Evolutionary conservation across 2,888 invertebrate genomes (phyloP).

Genomic region (Octodonta nipae): DNA sequence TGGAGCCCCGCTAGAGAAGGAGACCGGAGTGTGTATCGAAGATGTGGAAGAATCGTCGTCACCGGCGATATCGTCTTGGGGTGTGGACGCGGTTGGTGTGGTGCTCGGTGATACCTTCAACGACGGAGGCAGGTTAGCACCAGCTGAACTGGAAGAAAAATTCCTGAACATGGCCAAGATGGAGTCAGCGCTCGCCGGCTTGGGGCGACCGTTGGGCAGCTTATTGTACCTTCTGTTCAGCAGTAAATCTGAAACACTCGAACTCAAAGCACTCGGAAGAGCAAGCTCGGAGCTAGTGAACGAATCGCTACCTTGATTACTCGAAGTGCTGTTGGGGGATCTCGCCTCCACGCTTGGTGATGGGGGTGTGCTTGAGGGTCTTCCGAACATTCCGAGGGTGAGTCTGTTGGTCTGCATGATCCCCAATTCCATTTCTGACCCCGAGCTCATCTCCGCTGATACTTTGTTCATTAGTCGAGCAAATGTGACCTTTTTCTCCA

Average conservation of each 20-base stretch:
- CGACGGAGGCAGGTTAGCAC: slow-evolving; percentile 46
- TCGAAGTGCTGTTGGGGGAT: slow-evolving; percentile 54
- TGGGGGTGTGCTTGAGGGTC: slow-evolving; percentile 45
- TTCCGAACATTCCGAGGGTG: slow-evolving; percentile 33
- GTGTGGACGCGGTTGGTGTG: slow-evolving; percentile 60
- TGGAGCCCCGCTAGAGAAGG: slow-evolving; percentile 42
- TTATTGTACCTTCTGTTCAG: slow-evolving; percentile 21
- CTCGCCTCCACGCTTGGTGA: slow-evolving; percentile 52
- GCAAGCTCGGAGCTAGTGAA: slow-evolving; percentile 60
- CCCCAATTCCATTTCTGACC: slow-evolving; percentile 51
- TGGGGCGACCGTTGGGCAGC: slow-evolving; percentile 38
- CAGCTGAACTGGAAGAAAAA: slow-evolving; percentile 50
- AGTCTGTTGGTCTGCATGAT: slow-evolving; percentile 32
- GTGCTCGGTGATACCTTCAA: slow-evolving; percentile 53
- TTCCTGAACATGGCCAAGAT: slow-evolving; percentile 67
- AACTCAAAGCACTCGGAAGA: slow-evolving; percentile 46
- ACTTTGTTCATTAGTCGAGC: slow-evolving; percentile 54
- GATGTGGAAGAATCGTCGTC: slow-evolving; percentile 61
- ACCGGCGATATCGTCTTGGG: slow-evolving; percentile 56
- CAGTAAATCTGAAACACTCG: slow-evolving; percentile 37
- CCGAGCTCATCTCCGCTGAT: slow-evolving; percentile 64
- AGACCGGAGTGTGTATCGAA: slow-evolving; percentile 48
- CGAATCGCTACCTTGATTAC: slow-evolving; percentile 65
- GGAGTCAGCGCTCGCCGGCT: slow-evolving; percentile 66
- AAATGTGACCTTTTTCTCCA: slow-evolving; percentile 68